Conservation (phyloP, 2,113 vertebrate species). For the Vireo altiloquus region DNA sequence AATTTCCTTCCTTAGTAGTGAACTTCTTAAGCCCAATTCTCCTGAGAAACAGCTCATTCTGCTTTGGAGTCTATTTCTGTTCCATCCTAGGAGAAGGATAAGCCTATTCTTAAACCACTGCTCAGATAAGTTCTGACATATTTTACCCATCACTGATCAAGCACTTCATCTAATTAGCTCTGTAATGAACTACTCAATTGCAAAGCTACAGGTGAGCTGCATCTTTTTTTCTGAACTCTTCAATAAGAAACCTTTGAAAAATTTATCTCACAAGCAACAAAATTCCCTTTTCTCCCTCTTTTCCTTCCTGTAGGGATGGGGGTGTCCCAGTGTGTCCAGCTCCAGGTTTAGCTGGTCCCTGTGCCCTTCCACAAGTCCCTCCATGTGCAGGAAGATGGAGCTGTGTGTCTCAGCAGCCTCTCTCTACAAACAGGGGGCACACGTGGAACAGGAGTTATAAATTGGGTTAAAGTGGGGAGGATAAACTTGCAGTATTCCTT, state of each 20-base stretch:
- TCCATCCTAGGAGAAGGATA: not conserved
- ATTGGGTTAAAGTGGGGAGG: not conserved
- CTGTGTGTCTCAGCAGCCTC: not conserved
- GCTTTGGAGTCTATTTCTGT: conserved; percentile 14
- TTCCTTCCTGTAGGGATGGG: not conserved
- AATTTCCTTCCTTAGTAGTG: not conserved
- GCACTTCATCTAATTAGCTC: conserved; percentile 53
- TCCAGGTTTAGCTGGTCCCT: not conserved
- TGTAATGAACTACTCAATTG: conserved; percentile 45
- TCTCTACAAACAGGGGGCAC: not conserved
- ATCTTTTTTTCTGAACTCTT: not conserved
- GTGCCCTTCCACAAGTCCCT: not conserved
- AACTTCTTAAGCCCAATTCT: conserved; percentile 37
- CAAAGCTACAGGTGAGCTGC: not conserved
- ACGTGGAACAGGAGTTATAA: not conserved
- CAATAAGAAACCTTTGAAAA: not conserved
- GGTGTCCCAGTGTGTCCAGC: not conserved
- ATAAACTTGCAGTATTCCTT: not conserved
- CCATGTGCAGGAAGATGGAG: not conserved
- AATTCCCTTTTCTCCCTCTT: not conserved
- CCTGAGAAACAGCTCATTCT: not conserved
- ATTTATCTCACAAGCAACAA: not conserved
- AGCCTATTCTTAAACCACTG: conserved; percentile 27
- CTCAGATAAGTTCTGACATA: conserved; percentile 44
- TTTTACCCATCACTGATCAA: conserved; percentile 56